Base-by-base conservation (phyloP, 2,888 invertebrate genomes). In the Acanthosoma haemorrhoidale region DNA sequence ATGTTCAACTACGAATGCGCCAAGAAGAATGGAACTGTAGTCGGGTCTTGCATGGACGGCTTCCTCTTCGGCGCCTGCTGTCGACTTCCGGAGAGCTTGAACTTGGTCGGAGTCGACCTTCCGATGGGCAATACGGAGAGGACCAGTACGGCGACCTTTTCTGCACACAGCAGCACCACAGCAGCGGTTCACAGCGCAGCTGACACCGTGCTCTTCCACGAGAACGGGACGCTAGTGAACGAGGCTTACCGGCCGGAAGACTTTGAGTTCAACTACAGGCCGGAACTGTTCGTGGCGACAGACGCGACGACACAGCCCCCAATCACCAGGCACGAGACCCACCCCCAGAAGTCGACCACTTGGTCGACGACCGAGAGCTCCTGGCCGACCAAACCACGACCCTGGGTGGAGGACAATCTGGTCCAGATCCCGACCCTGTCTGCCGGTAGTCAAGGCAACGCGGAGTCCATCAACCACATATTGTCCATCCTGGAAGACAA, bases 1-100 rank as follows among this genome's bases (percentile, higher is more conserved):
- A 94, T 94, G 94, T 95, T 94, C 83, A 94, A 94, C 81, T 92
- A 92, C 77, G 93, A 94, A 78, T 94, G 94, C 78, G 83, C 84
- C 1, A 88, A 88, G 75, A 83, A 91, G 73, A 87, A 86, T 0
- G 94, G 94, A 0, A 87, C 89, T 78, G 89, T 93, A 75, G 91
- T 94, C 0, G 93, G 94, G 0, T 89, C 94, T 0, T 95, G 94
- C 78, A 92, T 94, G 89, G 94, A 94, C 77, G 92, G 94, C 0
- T 92, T 92, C 79, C 84, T 92, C n/a, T 94, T 94, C 77, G 94
- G 94, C 1, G 92, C 94, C 0, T 95, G 94, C 79, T 95, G 94
- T 77, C 89, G 90, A 77, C 83, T 93, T 29, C 86, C 86, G 74
- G 67, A 78, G 79, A 21, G 77, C 15, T 75, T 73, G 25, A 72